Percentiles rank a stretch among this genome's conserved stretches.
Evolutionary conservation across 1,140 invertebrate genomes (phyloP).

Genomic region (Campoletis sonorensis): DNA sequence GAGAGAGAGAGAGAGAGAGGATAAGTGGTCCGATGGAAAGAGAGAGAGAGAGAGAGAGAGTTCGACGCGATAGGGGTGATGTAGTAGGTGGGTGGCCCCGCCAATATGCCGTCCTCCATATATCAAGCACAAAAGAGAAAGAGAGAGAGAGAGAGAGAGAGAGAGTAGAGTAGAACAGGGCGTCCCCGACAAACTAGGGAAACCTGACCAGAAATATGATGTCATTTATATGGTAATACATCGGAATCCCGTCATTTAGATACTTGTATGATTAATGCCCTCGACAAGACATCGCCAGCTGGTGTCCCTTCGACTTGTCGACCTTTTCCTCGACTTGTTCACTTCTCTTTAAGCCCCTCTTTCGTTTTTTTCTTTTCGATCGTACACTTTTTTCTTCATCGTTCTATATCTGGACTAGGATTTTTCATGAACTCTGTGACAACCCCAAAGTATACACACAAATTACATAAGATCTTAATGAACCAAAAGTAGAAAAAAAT

Average conservation of each 20-base stretch:
- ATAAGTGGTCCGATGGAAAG: constrained; percentile 44
- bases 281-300: constrained; percentile 75
- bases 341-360: neutral
- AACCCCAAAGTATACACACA: constrained; percentile 22
- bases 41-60: constrained; percentile 54
- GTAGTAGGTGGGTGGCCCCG: constrained; percentile 67
- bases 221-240: constrained; percentile 83
- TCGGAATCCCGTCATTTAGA: constrained; percentile 82
- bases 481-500: too few relatives aligned
- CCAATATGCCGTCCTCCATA: constrained; percentile 77
- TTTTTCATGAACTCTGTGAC: constrained; percentile 43
- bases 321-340: constrained; percentile 43
- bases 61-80: constrained; percentile 71
- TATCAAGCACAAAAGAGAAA: constrained; percentile 66
- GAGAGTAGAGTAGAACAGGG: constrained; percentile 27
- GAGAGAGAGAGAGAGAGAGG: constrained; percentile 26
- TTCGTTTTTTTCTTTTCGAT: neutral
- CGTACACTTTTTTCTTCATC: constrained; percentile 15
- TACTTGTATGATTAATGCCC: constrained; percentile 81
- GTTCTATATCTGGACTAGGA: constrained; percentile 24
- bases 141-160: constrained; percentile 20
- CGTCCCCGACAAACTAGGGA: constrained; percentile 77
- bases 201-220: constrained; percentile 82
- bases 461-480: constrained; percentile 12
- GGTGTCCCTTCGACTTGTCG: constrained; percentile 57